Evolutionary conservation across 2,113 vertebrate genomes (phyloP).

Genomic region (Ploceus nigricollis): DNA sequence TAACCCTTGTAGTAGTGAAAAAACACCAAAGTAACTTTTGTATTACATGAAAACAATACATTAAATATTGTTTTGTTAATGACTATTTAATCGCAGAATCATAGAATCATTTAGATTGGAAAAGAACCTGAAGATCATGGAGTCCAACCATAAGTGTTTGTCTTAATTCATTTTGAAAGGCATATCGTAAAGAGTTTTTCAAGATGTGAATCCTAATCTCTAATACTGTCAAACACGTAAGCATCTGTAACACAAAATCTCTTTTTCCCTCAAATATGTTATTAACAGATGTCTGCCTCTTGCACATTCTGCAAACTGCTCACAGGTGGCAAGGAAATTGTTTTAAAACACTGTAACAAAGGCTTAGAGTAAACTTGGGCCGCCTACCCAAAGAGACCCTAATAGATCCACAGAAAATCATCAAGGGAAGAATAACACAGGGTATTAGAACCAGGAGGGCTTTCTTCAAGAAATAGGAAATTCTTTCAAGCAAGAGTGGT

Average conservation of each 20-base stretch:
- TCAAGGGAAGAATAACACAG: not conserved
- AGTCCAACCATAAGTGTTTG: not conserved
- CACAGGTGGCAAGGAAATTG: conserved; percentile 25
- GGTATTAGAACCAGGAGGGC: not conserved
- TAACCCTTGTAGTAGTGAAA: not conserved
- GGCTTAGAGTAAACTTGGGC: not conserved
- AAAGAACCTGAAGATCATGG: not conserved
- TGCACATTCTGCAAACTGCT: not conserved
- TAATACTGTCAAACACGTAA: not conserved
- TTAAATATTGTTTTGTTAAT: not conserved
- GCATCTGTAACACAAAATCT: not conserved
- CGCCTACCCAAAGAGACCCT: not conserved
- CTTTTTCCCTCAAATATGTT: not conserved
- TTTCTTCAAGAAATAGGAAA: not conserved
- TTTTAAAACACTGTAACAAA: not conserved
- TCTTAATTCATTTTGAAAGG: not conserved
- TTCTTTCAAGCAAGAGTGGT: not conserved
- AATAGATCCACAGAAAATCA: not conserved
- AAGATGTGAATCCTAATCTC: not conserved
- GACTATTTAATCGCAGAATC: not conserved
- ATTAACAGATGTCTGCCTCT: conserved; percentile 15
- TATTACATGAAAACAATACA: not conserved
- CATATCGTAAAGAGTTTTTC: not conserved
- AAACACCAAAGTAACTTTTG: not conserved
- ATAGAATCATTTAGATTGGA: not conserved